Evolutionary conservation across 1,140 invertebrate species (phyloP), one percentile per base, ranked within the genome.

Genomic region (Drosophila kanapiae): DNA sequence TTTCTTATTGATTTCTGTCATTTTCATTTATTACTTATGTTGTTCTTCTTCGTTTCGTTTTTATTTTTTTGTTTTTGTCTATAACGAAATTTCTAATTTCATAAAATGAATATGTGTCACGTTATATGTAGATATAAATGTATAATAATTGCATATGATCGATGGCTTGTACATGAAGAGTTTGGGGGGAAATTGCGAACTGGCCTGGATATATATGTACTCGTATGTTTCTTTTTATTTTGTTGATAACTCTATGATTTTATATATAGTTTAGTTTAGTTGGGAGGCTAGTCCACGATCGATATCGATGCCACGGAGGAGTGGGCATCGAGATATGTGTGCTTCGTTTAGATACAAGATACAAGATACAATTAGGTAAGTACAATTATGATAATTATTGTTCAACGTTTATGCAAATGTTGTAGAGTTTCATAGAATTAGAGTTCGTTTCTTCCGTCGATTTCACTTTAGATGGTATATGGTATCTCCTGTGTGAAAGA

Each of bases 361-460:
- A 87, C 76, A 86, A 90, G 80, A 87, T 87, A 88, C 78, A 88
- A 81, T 88, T 90, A 84, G 80, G 69, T 84, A 81, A 90, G 78
- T 88, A 88, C 85, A 88, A 87, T 87, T 88, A 88, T 18, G 58
- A 90, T 90, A 80, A 88, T 88, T 88, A 88, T 88, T 88, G 84
- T 88, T 88, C 84, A 87, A 87, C 85, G 77, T 88, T 70, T 84
- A 84, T 90, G 75, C 69, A 83, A 84, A 77, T 74, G 70, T 72
- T 72, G 68, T 74, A 18, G 56, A 74, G 68, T 49, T 49, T 72
- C 77, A 72, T 85, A 69, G 47, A 67, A 67, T 65, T 87, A 71
- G 63, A 65, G 72, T 85, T 82, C 51, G 38, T 70, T 60, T 45
- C 16, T 60, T 45, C 16, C 45, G 75, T 71, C 54, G 54, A 63